phyloP scores from a whole-genome alignment of 2,797 vertebrate genomes.

The Leptodactylus fallax region DNA sequence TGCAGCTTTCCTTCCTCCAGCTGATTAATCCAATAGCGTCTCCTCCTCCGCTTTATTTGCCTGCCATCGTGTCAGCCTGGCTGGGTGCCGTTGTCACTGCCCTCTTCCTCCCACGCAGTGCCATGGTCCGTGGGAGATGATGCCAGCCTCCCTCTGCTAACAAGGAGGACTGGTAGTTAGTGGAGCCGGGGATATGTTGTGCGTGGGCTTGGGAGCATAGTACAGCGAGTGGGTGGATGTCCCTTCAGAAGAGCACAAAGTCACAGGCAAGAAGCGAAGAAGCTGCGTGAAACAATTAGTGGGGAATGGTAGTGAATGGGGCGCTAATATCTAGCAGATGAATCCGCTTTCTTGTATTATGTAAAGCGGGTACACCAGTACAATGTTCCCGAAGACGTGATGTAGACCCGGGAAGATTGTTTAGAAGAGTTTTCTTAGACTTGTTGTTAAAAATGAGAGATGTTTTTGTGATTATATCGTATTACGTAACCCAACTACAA shows the following conservation, averaged over 20 bases:
- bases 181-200: not conserved
- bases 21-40: conserved; percentile 56
- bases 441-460: not conserved
- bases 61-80: conserved; percentile 53
- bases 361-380: not conserved
- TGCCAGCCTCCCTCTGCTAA: conserved; percentile 56
- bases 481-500: not conserved
- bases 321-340: not conserved
- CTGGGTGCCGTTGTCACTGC: conserved; percentile 47
- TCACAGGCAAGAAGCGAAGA: conserved; percentile 10
- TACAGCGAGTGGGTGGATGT: conserved; percentile 50
- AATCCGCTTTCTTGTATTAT: not conserved
- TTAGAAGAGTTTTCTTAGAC: not conserved
- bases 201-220: conserved; percentile 46
- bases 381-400: not conserved
- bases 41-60: conserved; percentile 53
- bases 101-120: conserved; percentile 59
- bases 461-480: not conserved
- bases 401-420: not conserved
- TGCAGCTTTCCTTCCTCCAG: conserved; percentile 11
- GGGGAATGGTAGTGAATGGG: not conserved
- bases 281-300: conserved; percentile 16
- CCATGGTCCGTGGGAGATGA: conserved; percentile 58
- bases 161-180: conserved; percentile 49
- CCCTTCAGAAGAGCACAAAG: conserved; percentile 50